Evolutionary conservation across 2,113 vertebrate species (phyloP), one percentile per base, ranked within the genome.

Genomic region (Ammospiza caudacuta): DNA sequence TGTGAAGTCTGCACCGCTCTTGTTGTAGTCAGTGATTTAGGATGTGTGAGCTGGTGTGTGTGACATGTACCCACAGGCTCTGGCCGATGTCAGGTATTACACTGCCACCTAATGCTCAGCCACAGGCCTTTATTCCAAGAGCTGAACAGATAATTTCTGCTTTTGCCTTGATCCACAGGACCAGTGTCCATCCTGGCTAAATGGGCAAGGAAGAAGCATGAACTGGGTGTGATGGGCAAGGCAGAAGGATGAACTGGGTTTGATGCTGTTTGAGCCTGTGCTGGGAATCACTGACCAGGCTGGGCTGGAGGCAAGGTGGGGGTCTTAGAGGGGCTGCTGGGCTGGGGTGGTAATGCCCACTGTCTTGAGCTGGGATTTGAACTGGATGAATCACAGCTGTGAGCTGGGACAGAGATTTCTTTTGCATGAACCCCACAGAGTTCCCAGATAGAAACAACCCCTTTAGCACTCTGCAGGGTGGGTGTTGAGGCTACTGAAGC

Each of bases 101-200:
- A 91, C 88, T 93, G 91, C 96, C 95, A 91, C 64, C 96, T 95
- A 83, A 91, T 75, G 95, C 96, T 70, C 82, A 43, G 83, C 28
- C 33, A 28, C 20, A 12, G 15, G 5, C n/a, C 67, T 76, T 59
- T n/a, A 41, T 54, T 51, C 43, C 16, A 15, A 27, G 39, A 64
- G 41, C 2, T 51, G 55, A 28, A 12, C 0, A 0, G 47, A 2
- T 13, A 2, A 49, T 52, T 66, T 39, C 58, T 79, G 43, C 27
- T 51, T 73, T 51, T 33, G 44, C 9, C 22, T 39, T 51, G 39
- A 61, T 43, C 62, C 52, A 19, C 41, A 31, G 19, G 19, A 20
- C 9, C 18, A 2, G 6, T 3, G 54, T 7, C 41, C 37, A 15
- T 22, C 43, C 44, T 25, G 74, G 33, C 44, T 43, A 21, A 47